Evolutionary conservation across 30 jellyfish, hydroid and myxozoan species (phyloP).

Genomic region (Rhopilema esculentum): DNA sequence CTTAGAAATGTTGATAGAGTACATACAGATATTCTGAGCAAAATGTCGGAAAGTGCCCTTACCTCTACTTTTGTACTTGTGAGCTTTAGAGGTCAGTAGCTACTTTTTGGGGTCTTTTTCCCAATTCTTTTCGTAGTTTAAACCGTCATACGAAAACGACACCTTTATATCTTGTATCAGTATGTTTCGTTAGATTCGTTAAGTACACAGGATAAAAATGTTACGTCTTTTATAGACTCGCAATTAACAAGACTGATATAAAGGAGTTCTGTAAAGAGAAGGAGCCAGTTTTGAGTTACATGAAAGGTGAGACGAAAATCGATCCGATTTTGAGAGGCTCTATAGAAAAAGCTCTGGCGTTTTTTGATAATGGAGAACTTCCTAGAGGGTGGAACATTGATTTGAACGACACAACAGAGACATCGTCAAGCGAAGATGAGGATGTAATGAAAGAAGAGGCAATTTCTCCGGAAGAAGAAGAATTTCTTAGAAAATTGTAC

Average conservation of each 20-base stretch:
- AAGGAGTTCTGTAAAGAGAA: slow-evolving; percentile 92
- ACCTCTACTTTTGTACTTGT: too few species aligned
- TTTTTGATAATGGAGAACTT: slow-evolving; percentile 89
- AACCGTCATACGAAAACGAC: background rate
- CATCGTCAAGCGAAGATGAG: slow-evolving; percentile 75
- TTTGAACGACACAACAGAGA: slow-evolving; percentile 65
- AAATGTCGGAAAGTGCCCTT: too few species aligned
- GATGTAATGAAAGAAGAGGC: slow-evolving; percentile 33
- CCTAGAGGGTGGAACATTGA: slow-evolving; percentile 97
- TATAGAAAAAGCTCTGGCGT: slow-evolving; percentile 90
- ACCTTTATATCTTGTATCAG: too few species aligned
- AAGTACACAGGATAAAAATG: too few species aligned
- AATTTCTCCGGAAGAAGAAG: slow-evolving; percentile 72
- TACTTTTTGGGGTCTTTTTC: too few species aligned
- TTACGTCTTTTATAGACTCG: slow-evolving; percentile 43
- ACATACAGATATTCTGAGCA: too few species aligned
- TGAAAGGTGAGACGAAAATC: slow-evolving; percentile 90
- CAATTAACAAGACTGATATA: slow-evolving; percentile 72
- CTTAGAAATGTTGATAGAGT: too few species aligned
- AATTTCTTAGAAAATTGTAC: slow-evolving; percentile 67
- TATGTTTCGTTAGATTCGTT: too few species aligned
- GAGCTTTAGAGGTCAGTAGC: too few species aligned
- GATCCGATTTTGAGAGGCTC: slow-evolving; percentile 96
- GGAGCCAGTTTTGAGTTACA: slow-evolving; percentile 88
- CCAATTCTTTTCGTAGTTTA: too few species aligned